A percentile compares a stretch with the other conserved stretches of the same genome.
phyloP scores from a whole-genome alignment of 2,888 invertebrate genomes.

The Crematogaster levior region DNA sequence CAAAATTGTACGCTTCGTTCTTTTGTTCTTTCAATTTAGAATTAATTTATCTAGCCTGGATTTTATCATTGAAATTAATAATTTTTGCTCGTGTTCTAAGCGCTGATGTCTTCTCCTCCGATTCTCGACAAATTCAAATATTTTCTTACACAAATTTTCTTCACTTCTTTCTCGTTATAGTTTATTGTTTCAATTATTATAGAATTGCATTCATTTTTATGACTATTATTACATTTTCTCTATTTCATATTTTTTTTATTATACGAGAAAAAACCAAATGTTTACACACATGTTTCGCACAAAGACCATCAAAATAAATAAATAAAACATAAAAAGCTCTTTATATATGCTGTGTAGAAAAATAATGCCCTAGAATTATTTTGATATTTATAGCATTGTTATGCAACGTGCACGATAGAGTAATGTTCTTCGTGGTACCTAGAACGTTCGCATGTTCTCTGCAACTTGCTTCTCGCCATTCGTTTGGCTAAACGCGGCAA shows the following conservation, averaged over 20 bases:
- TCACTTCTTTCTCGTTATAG: neutral
- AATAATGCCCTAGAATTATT: neutral
- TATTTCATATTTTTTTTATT: neutral
- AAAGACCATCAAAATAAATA: neutral
- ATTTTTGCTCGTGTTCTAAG: neutral
- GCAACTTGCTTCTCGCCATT: conserved; percentile 5
- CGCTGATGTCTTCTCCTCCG: neutral
- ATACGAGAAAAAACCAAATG: neutral
- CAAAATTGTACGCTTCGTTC: too few species aligned
- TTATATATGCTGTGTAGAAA: neutral
- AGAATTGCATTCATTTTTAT: neutral
- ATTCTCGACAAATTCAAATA: neutral
- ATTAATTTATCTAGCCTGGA: neutral
- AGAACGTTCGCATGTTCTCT: neutral
- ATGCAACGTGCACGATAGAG: conserved; percentile 1
- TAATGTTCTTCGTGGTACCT: neutral
- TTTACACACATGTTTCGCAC: too few species aligned
- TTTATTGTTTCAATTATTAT: neutral
- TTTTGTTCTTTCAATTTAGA: neutral
- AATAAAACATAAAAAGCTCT: neutral
- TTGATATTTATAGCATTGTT: conserved; percentile 20
- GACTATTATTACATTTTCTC: neutral
- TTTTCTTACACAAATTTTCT: neutral
- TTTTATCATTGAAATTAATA: neutral
- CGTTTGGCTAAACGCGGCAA: conserved; percentile 30